phyloP scores from a whole-genome alignment of 2,113 vertebrate species.

The Petaurus breviceps region DNA sequence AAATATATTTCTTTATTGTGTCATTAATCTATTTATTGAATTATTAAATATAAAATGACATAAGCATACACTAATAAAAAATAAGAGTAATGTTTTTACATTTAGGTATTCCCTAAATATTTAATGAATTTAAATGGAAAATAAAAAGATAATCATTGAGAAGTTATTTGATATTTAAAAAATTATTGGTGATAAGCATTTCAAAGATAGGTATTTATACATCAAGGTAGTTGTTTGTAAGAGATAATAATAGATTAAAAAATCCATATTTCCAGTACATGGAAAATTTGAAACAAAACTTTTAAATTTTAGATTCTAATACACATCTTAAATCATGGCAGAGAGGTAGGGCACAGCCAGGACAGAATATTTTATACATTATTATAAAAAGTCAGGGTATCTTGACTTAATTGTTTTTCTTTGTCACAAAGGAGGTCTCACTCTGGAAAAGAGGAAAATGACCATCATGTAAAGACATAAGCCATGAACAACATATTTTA shows the following conservation, averaged over 20 bases:
- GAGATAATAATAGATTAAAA: not conserved
- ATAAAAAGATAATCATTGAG: not conserved
- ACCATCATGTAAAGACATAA: not conserved
- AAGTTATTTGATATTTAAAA: not conserved
- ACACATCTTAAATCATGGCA: too few relatives aligned
- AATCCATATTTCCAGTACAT: not conserved
- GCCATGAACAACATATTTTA: not conserved
- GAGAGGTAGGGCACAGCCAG: not conserved
- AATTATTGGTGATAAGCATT: not conserved
- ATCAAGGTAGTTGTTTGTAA: not conserved
- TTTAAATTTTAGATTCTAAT: too few relatives aligned
- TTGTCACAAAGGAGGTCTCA: not conserved
- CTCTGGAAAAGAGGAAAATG: not conserved
- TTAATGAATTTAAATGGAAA: not conserved
- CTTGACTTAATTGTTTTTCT: not conserved
- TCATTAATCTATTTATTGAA: not conserved
- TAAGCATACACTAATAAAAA: not conserved
- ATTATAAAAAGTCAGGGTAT: not conserved
- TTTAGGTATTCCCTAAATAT: not conserved
- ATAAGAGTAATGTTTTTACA: not conserved
- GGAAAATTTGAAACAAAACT: not conserved
- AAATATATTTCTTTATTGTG: not conserved
- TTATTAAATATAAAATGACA: constrained; percentile 13
- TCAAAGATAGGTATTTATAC: not conserved
- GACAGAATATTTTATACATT: not conserved